A percentile compares a stretch with the other conserved stretches of the same genome.
Evolutionary conservation across 2,888 invertebrate species (phyloP).

Genomic region (Chaitophorus viminalis): DNA sequence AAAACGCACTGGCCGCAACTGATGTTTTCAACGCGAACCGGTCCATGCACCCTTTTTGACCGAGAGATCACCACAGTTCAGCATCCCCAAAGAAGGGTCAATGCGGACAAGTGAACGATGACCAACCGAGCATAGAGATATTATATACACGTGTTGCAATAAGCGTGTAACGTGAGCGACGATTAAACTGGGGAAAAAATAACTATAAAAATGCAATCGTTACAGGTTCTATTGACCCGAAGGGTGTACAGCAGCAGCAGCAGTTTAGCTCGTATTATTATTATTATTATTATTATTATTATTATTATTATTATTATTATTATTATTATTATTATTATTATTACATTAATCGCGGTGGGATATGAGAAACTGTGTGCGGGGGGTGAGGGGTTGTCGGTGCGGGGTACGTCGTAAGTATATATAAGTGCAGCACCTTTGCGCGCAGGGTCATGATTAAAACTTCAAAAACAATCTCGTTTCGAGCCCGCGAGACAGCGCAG

Average conservation of each 20-base stretch:
- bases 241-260: not conserved
- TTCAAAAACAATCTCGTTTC: constrained; percentile 21
- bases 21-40: not conserved
- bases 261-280: not conserved
- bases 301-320: no score
- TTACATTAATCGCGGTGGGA: not conserved
- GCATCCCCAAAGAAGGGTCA: constrained; percentile 5
- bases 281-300: not conserved
- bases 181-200: not conserved
- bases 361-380: no score
- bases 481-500: not conserved
- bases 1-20: no score
- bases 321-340: not conserved
- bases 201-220: not conserved
- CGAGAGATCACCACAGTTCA: constrained; percentile 25
- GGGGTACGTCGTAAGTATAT: no score
- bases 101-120: not conserved
- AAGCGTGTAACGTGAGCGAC: not conserved
- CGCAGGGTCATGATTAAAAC: constrained; percentile 27
- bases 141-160: no score
- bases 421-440: not conserved
- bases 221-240: constrained; percentile 5
- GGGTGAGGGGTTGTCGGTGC: no score
- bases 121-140: no score
- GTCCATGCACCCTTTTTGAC: not conserved